Conservation (phyloP, 2,797 vertebrate genomes). For the Ceryle rudis region DNA sequence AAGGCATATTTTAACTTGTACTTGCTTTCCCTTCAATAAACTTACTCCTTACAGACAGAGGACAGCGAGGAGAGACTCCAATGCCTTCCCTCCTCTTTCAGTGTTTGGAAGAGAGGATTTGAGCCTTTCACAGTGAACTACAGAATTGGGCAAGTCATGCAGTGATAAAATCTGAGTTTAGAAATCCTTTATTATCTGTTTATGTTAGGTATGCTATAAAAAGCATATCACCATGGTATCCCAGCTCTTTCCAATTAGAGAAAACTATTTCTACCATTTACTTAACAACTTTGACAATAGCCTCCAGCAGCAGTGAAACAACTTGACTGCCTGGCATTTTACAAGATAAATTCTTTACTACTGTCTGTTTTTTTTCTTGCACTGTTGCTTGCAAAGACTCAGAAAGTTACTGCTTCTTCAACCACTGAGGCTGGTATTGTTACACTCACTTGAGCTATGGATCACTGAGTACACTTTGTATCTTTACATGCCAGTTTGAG, state of each 20-base stretch:
- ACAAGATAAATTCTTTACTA: conserved; percentile 60
- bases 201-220: conserved; percentile 44
- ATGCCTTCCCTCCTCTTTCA: neutral
- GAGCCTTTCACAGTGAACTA: neutral
- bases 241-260: conserved; percentile 65
- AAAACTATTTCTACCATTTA: conserved; percentile 62
- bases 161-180: neutral
- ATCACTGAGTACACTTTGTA: conserved; percentile 65
- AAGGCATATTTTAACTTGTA: neutral
- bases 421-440: neutral
- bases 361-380: conserved; percentile 32
- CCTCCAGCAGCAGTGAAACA: conserved; percentile 64
- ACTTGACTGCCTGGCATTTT: conserved; percentile 66
- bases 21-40: neutral
- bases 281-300: conserved; percentile 72
- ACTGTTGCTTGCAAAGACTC: conserved; percentile 37
- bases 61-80: neutral
- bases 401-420: conserved; percentile 40
- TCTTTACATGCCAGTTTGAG: conserved; percentile 58
- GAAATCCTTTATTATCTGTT: neutral
- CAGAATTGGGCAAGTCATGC: neutral
- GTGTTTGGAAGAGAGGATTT: neutral
- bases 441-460: conserved; percentile 37
- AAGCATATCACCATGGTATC: conserved; percentile 58
- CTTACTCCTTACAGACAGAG: neutral